Base-by-base conservation (phyloP, 1,140 invertebrate genomes). In the Hyles vespertilio region DNA sequence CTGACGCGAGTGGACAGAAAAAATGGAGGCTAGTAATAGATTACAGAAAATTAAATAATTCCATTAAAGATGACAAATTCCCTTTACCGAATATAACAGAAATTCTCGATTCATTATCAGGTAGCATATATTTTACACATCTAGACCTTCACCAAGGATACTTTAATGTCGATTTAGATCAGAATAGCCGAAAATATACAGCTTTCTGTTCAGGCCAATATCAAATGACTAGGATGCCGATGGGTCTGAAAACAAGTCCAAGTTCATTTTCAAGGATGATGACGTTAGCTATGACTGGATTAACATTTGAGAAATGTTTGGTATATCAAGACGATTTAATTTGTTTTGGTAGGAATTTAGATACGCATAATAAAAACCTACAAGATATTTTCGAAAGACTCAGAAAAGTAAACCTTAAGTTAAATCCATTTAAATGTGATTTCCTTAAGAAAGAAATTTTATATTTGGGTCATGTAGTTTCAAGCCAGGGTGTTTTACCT, bases 61-160 rank as follows among this genome's bases (percentile, higher is more conserved):
- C 33, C 10, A 62, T 70, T 36, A 5, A 51, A 55, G 63, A 66
- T 49, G 59, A 70, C n/a, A 58, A 55, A 45, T 67, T 55, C 55
- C 61, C 65, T 45, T 22, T 22, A 2, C 22, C 22, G 22, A 22
- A 22, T 22, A 22, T 22, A 22, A 22, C 22, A 22, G 22, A 67
- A 52, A 59, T 67, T 32, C 51, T 64, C 55, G 67, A 69, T 53
- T 62, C 59, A 3, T 45, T 69, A 54, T 65, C 66, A 9, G 83
- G 85, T 49, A 71, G 77, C 32, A 77, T 76, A 33, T 90, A 84
- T 61, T 92, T 92, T 67, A 81, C 84, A 9, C 81, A 85, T 5
- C 61, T 92, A 5, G 90, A 92, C 71, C 62, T 91, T 9, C 68
- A 77, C 0, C 79, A 72, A 22, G 91, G 91, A 0, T 92, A 88